phyloP scores from a whole-genome alignment of 2,797 vertebrate species.

The Gambusia yucatana region DNA sequence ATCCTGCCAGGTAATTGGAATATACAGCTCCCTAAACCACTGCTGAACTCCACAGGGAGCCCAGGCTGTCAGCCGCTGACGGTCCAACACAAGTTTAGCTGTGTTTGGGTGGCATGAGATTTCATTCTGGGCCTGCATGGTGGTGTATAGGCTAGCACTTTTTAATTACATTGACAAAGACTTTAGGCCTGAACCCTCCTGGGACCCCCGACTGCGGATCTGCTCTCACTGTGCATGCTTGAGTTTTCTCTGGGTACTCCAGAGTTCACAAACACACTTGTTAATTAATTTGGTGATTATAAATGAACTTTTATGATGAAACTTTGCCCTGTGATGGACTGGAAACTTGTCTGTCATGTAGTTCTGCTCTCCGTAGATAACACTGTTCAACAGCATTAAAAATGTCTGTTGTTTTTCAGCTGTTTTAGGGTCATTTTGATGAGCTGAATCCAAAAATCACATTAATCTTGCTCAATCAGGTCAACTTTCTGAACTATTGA shows the following conservation, averaged over 20 bases:
- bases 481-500: no score
- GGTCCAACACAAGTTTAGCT: constrained; percentile 54
- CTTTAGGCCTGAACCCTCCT: neutral
- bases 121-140: constrained; percentile 22
- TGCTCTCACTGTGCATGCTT: neutral
- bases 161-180: neutral
- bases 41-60: constrained; percentile 66
- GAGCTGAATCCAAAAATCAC: no score
- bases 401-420: no score
- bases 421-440: no score
- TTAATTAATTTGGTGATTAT: neutral
- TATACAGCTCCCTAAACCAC: constrained; percentile 75
- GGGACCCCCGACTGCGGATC: neutral
- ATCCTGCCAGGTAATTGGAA: constrained; percentile 78
- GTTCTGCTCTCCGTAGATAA: neutral
- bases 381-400: no score
- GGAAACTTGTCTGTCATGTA: neutral
- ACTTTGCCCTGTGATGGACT: neutral
- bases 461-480: no score
- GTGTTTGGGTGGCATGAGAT: constrained; percentile 63
- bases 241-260: neutral
- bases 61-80: constrained; percentile 63
- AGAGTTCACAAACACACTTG: neutral
- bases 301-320: neutral
- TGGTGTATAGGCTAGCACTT: neutral